Evolutionary conservation across 2,797 vertebrate species (phyloP).

Genomic region (Pangasius sanitwongsei): DNA sequence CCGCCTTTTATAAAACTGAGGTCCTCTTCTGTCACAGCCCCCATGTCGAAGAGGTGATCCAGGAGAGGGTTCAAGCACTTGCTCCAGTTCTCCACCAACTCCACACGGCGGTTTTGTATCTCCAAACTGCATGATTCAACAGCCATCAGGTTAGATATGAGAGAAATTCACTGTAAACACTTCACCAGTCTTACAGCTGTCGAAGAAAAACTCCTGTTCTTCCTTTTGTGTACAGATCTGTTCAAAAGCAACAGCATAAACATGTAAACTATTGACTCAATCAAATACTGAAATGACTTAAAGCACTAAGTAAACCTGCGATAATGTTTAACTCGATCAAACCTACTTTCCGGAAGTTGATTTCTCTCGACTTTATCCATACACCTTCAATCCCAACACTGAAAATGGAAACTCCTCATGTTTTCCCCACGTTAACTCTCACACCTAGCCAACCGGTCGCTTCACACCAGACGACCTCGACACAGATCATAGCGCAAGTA

Average conservation of each 20-base stretch:
- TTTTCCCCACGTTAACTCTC: neutral
- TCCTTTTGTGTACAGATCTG: neutral
- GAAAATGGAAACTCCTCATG: neutral
- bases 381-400: neutral
- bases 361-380: neutral
- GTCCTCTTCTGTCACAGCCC: conserved; percentile 60
- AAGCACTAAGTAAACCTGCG: neutral
- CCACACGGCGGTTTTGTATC: conserved; percentile 53
- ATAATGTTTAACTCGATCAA: neutral
- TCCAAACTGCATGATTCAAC: conserved; percentile 47
- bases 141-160: conserved; percentile 49
- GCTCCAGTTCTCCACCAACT: conserved; percentile 61
- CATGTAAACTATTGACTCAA: neutral
- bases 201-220: neutral
- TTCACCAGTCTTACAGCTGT: neutral
- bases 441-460: neutral
- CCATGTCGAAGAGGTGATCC: conserved; percentile 50
- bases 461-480: neutral
- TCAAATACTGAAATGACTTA: neutral
- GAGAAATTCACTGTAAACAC: neutral
- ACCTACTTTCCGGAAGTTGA: neutral
- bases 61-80: conserved; percentile 48
- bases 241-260: neutral
- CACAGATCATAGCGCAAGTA: neutral
- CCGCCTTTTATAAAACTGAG: conserved; percentile 56